These are phyloP conservation scores for Macrosoma leucophasiata DNA, from an alignment of 2,888 invertebrate species.

Conservation along the genomic window DNA sequence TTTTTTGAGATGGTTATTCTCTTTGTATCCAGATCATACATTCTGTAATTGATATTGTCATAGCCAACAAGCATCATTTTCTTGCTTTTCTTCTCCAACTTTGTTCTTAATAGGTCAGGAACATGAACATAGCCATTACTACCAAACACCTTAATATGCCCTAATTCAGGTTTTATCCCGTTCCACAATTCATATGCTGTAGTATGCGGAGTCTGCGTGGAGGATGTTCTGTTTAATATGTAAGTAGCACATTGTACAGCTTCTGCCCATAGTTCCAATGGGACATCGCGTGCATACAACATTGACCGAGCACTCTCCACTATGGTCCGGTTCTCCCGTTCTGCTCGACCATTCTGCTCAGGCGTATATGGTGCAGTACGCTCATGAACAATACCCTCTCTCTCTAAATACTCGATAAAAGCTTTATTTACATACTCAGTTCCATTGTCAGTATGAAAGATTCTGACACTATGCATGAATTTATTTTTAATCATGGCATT, in stretches of 20 bases:
- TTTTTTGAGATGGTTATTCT: neutral
- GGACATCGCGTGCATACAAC: constrained; percentile 26
- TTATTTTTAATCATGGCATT: constrained; percentile 22
- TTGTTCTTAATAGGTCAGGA: too few relatives aligned
- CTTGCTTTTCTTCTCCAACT: constrained; percentile 23
- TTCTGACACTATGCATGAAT: constrained; percentile 16
- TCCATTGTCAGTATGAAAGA: constrained; percentile 26
- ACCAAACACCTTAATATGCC: constrained; percentile 31
- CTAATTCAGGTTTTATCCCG: constrained; percentile 24
- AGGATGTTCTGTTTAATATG: constrained; percentile 32
- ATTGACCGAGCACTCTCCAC: constrained; percentile 31
- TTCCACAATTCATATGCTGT: constrained; percentile 34
- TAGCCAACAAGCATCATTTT: constrained; percentile 23
- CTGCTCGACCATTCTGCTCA: constrained; percentile 32
- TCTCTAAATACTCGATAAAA: constrained; percentile 19
- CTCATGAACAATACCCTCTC: constrained; percentile 27
- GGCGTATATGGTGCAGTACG: constrained; percentile 28
- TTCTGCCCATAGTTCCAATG: constrained; percentile 29
- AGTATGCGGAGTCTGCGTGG: constrained; percentile 25
- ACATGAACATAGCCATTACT: constrained; percentile 29
- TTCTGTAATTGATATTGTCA: neutral
- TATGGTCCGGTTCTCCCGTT: constrained; percentile 34
- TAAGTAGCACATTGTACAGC: constrained; percentile 32
- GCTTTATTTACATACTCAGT: constrained; percentile 16
- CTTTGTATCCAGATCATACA: neutral